A percentile compares a stretch with the other conserved stretches of the same genome.
Evolutionary conservation across 1,140 invertebrate genomes (phyloP).

Genomic region (Danaus plexippus): DNA sequence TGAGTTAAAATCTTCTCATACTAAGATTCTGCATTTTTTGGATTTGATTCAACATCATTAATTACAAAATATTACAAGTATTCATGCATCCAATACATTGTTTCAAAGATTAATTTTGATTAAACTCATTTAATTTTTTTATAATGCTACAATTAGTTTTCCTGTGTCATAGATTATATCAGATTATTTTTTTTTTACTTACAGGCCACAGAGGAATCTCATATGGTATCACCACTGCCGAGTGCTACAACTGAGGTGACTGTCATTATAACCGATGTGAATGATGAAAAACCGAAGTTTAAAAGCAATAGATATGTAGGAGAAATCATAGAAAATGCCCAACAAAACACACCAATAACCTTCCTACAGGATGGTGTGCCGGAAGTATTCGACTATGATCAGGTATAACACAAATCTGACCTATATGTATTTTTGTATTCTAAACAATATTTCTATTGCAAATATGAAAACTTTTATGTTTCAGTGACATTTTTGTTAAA

Average conservation of each 20-base stretch:
- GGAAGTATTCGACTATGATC: conserved; percentile 93
- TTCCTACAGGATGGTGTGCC: conserved; percentile 86
- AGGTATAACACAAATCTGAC: conserved; percentile 71
- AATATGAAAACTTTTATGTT: too few relatives aligned
- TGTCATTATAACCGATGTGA: conserved; percentile 93
- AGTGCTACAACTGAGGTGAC: conserved; percentile 91
- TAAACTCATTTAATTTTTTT: too few relatives aligned
- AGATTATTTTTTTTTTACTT: conserved; percentile 18
- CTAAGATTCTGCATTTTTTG: too few relatives aligned
- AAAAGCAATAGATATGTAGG: conserved; percentile 84
- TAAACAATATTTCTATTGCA: too few relatives aligned
- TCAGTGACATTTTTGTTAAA: too few relatives aligned
- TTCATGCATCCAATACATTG: too few relatives aligned
- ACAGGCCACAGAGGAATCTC: conserved; percentile 80
- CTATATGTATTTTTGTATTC: too few relatives aligned
- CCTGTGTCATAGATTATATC: too few relatives aligned
- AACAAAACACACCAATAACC: conserved; percentile 89
- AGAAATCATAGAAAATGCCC: conserved; percentile 93
- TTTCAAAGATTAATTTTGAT: too few relatives aligned
- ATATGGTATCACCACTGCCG: conserved; percentile 75
- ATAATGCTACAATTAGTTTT: too few relatives aligned
- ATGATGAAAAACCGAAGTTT: conserved; percentile 93
- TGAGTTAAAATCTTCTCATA: too few relatives aligned
- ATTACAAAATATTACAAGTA: neutral
- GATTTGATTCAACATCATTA: neutral